phyloP scores from a whole-genome alignment of 2,797 vertebrate genomes.

The Trachurus trachurus region DNA sequence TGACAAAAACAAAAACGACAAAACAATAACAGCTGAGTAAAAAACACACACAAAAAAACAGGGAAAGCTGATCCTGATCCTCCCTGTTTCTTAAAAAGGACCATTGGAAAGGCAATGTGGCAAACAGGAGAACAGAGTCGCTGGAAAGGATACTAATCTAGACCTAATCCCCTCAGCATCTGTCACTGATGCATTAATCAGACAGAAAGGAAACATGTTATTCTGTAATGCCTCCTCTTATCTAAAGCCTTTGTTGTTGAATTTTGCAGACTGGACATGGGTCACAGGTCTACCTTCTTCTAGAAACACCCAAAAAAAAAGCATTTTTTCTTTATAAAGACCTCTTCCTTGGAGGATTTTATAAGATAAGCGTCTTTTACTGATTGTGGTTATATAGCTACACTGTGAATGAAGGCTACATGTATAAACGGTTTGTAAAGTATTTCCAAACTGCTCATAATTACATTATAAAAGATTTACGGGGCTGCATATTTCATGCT shows the following conservation, averaged over 20 bases:
- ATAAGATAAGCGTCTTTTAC: not conserved
- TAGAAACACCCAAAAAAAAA: constrained; percentile 29
- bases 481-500: constrained; percentile 46
- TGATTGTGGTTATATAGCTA: constrained; percentile 18
- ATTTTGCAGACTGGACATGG: constrained; percentile 59
- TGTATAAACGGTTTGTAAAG: constrained; percentile 53
- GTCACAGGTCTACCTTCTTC: constrained; percentile 46
- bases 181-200: constrained; percentile 86
- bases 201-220: constrained; percentile 87
- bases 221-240: constrained; percentile 79
- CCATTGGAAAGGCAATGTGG: constrained; percentile 75
- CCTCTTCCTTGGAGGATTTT: constrained; percentile 11
- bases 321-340: not conserved
- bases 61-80: constrained; percentile 68
- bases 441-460: constrained; percentile 59
- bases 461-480: constrained; percentile 75
- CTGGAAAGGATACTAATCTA: constrained; percentile 86
- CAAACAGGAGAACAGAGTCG: constrained; percentile 77
- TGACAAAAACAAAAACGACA: constrained; percentile 46
- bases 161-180: constrained; percentile 85
- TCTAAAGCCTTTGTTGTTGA: constrained; percentile 77
- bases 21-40: constrained; percentile 31
- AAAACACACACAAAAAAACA: constrained; percentile 48
- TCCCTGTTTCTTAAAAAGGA: constrained; percentile 73
- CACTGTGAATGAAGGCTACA: constrained; percentile 33